Evolutionary conservation across 2,888 invertebrate species (phyloP).

Genomic region (Thelaira solivaga): DNA sequence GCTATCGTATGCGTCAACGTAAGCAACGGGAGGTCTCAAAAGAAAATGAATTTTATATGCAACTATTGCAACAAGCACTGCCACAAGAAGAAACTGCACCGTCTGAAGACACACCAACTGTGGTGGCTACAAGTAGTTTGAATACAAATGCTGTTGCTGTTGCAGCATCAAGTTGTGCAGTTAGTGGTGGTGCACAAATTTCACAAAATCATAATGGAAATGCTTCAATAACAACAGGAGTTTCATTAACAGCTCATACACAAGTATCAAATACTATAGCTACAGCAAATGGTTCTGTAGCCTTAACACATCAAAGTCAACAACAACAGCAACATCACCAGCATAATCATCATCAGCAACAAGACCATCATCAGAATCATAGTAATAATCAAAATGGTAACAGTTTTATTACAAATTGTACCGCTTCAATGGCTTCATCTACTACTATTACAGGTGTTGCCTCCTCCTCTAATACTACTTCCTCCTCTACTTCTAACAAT

Average conservation of each 20-base stretch:
- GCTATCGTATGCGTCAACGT: constrained; percentile 92
- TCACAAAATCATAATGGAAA: constrained; percentile 42
- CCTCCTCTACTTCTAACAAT: constrained; percentile 47
- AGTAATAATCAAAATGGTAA: constrained; percentile 63
- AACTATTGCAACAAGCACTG: constrained; percentile 92
- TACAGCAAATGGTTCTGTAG: constrained; percentile 70
- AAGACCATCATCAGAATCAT: constrained; percentile 64
- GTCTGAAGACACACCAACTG: constrained; percentile 64
- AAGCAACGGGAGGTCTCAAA: constrained; percentile 95
- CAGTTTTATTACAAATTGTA: constrained; percentile 67
- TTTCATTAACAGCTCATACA: constrained; percentile 52
- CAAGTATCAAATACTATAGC: constrained; percentile 64
- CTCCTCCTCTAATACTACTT: constrained; percentile 57
- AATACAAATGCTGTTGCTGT: constrained; percentile 50
- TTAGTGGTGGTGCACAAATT: constrained; percentile 54
- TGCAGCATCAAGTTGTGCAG: constrained; percentile 54
- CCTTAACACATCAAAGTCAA: constrained; percentile 69
- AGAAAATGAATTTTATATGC: constrained; percentile 96
- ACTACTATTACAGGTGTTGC: constrained; percentile 52
- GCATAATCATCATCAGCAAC: constrained; percentile 60
- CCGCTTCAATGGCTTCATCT: constrained; percentile 61
- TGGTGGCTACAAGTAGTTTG: constrained; percentile 53
- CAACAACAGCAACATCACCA: constrained; percentile 59
- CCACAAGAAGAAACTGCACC: constrained; percentile 79
- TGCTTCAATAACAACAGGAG: constrained; percentile 42